Conservation (phyloP, 2,113 vertebrate genomes). For the Anoura caudifer region DNA sequence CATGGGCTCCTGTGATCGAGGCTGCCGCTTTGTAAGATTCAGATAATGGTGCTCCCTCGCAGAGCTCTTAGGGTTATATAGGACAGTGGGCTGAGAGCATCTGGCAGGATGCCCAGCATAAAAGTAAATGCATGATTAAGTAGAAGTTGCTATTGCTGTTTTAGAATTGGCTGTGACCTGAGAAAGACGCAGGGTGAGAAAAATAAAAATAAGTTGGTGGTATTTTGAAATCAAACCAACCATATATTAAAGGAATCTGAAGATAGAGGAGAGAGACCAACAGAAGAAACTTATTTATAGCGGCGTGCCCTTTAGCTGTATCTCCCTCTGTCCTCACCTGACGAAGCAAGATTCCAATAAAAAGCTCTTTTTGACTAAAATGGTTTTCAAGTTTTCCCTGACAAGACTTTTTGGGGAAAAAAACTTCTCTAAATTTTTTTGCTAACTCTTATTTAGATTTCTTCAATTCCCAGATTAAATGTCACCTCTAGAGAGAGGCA, state of each 20-base stretch:
- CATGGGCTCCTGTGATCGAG: neutral
- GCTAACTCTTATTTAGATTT: neutral
- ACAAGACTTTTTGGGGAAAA: neutral
- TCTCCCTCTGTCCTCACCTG: neutral
- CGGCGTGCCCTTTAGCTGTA: neutral
- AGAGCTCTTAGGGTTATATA: neutral
- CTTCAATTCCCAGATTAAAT: neutral
- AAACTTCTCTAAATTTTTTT: neutral
- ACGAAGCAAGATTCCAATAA: neutral
- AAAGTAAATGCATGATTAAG: neutral
- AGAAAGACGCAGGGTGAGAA: neutral
- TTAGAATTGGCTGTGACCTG: neutral
- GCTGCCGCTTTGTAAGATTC: neutral
- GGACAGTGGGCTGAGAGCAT: no score
- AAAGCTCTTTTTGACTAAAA: neutral
- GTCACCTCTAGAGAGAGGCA: neutral
- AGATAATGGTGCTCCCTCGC: neutral
- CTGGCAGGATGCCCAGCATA: neutral
- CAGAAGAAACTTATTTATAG: constrained; percentile 22
- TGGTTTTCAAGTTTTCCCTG: neutral
- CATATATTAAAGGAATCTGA: neutral
- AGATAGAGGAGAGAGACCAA: neutral
- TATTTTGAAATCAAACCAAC: constrained; percentile 33
- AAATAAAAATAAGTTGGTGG: neutral
- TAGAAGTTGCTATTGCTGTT: neutral